Percentiles rank a stretch among this genome's conserved stretches.
These are phyloP conservation scores for Acleris cristana DNA, from an alignment of 2,888 invertebrate species.

Conservation along the genomic window DNA sequence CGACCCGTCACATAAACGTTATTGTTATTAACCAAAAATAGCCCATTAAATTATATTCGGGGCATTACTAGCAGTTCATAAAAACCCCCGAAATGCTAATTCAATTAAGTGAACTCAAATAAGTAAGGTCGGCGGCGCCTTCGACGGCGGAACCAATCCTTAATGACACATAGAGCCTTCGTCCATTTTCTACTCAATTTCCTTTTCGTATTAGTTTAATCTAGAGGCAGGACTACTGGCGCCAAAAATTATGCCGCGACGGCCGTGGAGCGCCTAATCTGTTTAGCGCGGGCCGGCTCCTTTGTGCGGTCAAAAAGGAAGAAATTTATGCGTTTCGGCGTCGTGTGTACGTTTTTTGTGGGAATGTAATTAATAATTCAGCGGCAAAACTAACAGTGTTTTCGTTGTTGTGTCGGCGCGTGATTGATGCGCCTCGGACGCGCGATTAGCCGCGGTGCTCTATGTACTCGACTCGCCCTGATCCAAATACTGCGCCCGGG, in stretches of 20 bases:
- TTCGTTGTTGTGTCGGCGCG: constrained; percentile 72
- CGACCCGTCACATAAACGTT: constrained; percentile 69
- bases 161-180: constrained; percentile 81
- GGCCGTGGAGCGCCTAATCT: constrained; percentile 80
- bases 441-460: constrained; percentile 58
- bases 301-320: constrained; percentile 83
- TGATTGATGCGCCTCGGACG: constrained; percentile 70
- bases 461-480: constrained; percentile 28
- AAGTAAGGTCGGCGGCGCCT: constrained; percentile 71
- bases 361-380: constrained; percentile 84
- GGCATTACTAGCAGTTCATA: constrained; percentile 75
- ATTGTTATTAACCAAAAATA: constrained; percentile 74
- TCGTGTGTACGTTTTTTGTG: constrained; percentile 82
- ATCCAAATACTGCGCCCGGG: constrained; percentile 1
- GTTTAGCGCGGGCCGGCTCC: constrained; percentile 78
- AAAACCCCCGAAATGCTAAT: constrained; percentile 79
- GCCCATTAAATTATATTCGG: constrained; percentile 72
- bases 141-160: constrained; percentile 74
- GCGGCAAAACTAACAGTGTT: constrained; percentile 85
- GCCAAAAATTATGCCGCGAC: constrained; percentile 83
- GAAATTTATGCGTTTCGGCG: constrained; percentile 83
- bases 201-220: constrained; percentile 84
- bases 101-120: constrained; percentile 81
- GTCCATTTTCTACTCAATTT: constrained; percentile 83
- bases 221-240: constrained; percentile 82